Evolutionary conservation across 2,888 invertebrate genomes (phyloP).

Genomic region (Chloroclysta siterata): DNA sequence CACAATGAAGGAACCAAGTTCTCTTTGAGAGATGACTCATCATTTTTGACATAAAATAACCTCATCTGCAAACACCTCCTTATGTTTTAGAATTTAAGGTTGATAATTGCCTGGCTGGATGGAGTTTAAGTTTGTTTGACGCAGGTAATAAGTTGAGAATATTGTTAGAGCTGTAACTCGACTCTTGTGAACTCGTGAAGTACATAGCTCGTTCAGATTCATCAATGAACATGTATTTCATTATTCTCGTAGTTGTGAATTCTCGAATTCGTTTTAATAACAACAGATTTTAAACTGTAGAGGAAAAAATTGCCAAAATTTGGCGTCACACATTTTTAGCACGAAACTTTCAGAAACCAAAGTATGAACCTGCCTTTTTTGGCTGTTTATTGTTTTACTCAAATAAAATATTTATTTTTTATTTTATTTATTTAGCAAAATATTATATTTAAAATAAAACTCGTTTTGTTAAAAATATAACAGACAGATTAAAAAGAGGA

Average conservation of each 20-base stretch:
- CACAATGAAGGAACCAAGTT: conserved; percentile 20
- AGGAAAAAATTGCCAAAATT: no score
- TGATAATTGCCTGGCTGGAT: conserved; percentile 7
- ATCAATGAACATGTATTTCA: no score
- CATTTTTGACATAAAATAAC: conserved; percentile 16
- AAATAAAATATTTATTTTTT: neutral
- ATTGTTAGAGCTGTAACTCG: conserved; percentile 12
- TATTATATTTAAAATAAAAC: no score
- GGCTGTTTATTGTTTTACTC: no score
- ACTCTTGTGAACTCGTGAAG: neutral
- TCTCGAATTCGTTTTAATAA: no score
- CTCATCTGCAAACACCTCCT: neutral
- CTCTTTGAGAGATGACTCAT: conserved; percentile 29
- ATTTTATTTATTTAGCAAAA: neutral
- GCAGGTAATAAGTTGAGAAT: conserved; percentile 25
- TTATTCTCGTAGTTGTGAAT: no score
- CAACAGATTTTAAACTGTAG: no score
- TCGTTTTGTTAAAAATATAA: no score
- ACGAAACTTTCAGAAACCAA: no score
- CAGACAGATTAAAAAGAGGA: no score
- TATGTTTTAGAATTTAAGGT: conserved; percentile 8
- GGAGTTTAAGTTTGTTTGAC: conserved; percentile 2
- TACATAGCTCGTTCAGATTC: conserved; percentile 2
- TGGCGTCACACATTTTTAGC: no score
- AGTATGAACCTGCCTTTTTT: no score